Evolutionary conservation across 2,797 vertebrate genomes (phyloP).

Genomic region (Pogonophryne albipinna): DNA sequence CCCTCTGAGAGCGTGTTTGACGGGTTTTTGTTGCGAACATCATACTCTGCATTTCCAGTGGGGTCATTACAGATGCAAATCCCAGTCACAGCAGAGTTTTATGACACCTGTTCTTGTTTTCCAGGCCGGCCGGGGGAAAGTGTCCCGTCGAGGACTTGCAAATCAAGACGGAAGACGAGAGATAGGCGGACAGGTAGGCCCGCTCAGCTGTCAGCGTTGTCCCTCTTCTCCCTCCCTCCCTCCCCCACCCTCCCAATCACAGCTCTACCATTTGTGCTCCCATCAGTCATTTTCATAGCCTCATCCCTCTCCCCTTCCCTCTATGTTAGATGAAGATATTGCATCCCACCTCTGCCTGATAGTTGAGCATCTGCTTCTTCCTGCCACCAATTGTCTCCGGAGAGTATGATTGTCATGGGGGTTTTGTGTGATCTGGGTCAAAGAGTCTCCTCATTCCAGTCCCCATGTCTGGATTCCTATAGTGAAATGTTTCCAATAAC

Average conservation of each 20-base stretch:
- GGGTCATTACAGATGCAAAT: constrained; percentile 83
- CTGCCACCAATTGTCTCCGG: constrained; percentile 32
- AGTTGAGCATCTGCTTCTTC: constrained; percentile 65
- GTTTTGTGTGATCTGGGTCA: constrained; percentile 71
- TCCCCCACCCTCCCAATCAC: constrained; percentile 56
- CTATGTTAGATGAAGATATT: constrained; percentile 64
- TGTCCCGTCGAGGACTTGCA: constrained; percentile 74
- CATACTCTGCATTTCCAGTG: constrained; percentile 66
- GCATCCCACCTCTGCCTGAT: constrained; percentile 57
- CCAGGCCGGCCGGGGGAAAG: constrained; percentile 55
- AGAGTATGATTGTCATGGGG: constrained; percentile 48
- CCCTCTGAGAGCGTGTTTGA: constrained; percentile 50
- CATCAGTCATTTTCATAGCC: constrained; percentile 83
- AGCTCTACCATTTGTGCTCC: constrained; percentile 73
- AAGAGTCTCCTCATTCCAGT: constrained; percentile 50
- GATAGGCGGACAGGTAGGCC: constrained; percentile 79
- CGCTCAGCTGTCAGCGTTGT: constrained; percentile 64
- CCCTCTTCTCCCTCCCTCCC: constrained; percentile 49
- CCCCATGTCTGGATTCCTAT: constrained; percentile 39
- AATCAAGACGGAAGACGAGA: constrained; percentile 79
- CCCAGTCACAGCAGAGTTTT: constrained; percentile 76
- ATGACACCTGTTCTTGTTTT: constrained; percentile 83
- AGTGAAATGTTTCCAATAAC: constrained; percentile 25
- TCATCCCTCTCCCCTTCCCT: constrained; percentile 58
- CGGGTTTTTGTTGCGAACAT: constrained; percentile 72